Conservation (phyloP, 2,888 invertebrate genomes). For the Epinotia bilunana region DNA sequence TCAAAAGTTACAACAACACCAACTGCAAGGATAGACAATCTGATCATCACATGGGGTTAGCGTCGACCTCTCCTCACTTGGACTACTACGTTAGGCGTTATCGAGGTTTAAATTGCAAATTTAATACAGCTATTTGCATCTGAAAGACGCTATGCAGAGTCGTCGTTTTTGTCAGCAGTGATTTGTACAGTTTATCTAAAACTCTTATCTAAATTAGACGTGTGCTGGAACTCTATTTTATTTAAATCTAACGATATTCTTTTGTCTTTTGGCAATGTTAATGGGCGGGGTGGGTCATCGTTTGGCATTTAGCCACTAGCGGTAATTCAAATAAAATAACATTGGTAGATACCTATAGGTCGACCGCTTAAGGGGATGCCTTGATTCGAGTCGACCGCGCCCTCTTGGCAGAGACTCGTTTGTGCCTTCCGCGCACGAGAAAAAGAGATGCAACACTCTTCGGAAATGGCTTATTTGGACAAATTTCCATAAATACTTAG, state of each 20-base stretch:
- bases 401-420: too few species aligned
- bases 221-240: slow-evolving; percentile 53
- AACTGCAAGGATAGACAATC: neutral
- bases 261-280: slow-evolving; percentile 53
- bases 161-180: slow-evolving; percentile 71
- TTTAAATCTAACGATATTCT: slow-evolving; percentile 55
- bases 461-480: too few species aligned
- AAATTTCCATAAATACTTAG: too few species aligned
- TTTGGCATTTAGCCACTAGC: slow-evolving; percentile 18
- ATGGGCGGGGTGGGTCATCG: slow-evolving; percentile 5
- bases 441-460: too few species aligned
- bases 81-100: slow-evolving; percentile 60
- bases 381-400: too few species aligned
- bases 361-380: too few species aligned
- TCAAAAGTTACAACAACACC: too few species aligned
- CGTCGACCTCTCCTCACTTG: slow-evolving; percentile 50
- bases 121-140: slow-evolving; percentile 83
- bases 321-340: neutral
- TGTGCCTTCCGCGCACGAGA: too few species aligned
- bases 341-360: too few species aligned
- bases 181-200: slow-evolving; percentile 79
- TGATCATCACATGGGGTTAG: neutral
- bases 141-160: slow-evolving; percentile 76
- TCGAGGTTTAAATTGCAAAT: slow-evolving; percentile 82
- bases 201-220: slow-evolving; percentile 79